phyloP scores from a whole-genome alignment of 1,140 invertebrate species.

The Arctopsyche grandis region DNA sequence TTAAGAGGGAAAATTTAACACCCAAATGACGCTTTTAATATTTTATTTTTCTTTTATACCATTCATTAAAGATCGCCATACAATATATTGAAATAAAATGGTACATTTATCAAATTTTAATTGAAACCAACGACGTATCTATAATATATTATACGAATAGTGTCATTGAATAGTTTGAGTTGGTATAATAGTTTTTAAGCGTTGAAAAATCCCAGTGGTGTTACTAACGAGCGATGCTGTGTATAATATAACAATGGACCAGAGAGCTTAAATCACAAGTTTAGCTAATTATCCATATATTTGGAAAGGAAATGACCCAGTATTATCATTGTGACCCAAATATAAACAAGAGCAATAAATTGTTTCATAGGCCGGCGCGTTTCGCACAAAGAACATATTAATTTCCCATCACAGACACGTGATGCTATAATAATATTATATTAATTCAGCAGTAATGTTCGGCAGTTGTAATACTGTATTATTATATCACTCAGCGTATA shows the following conservation, averaged over 20 bases:
- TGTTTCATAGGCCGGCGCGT: background rate
- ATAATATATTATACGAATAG: background rate
- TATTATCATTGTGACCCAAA: conserved; percentile 11
- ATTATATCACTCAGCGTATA: no score
- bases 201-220: background rate
- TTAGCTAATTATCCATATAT: conserved; percentile 15
- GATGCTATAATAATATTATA: no score
- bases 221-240: background rate
- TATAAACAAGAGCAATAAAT: background rate
- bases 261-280: background rate
- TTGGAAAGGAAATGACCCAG: conserved; percentile 6
- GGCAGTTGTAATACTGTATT: no score
- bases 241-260: background rate
- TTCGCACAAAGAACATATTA: background rate
- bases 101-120: no score
- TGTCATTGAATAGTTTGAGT: background rate
- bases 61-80: no score
- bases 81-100: no score
- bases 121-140: no score
- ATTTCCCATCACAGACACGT: background rate
- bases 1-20: background rate
- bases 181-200: no score
- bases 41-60: background rate
- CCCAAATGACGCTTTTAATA: background rate
- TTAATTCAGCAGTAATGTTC: no score